Conservation (phyloP, 1,140 invertebrate species). For the Aleiodes sp. region DNA sequence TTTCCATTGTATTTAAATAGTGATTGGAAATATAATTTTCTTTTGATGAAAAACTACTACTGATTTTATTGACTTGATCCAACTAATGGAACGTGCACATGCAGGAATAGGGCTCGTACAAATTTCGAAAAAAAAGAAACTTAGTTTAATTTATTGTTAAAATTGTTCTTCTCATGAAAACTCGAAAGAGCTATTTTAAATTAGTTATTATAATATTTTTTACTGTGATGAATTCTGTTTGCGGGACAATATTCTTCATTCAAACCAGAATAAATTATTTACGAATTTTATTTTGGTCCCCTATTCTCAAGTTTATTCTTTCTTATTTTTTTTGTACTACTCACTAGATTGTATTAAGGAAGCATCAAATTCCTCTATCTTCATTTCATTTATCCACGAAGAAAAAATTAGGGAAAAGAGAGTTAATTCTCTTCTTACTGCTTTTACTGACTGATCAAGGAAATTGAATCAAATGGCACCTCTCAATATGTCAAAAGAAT, state of each 20-base stretch:
- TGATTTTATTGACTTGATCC: background rate
- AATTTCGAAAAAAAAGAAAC: background rate
- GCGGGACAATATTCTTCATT: conserved; percentile 11
- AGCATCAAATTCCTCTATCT: background rate
- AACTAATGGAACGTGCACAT: conserved; percentile 1
- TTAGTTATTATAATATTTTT: conserved; percentile 1
- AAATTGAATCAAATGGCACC: background rate
- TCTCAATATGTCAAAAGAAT: conserved; percentile 6
- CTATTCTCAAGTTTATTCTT: conserved; percentile 3
- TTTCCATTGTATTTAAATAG: background rate
- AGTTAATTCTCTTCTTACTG: background rate
- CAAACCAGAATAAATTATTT: background rate
- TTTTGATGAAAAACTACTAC: background rate
- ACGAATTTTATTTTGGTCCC: conserved; percentile 8
- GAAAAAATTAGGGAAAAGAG: background rate
- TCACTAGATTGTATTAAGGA: background rate
- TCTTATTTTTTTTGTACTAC: background rate
- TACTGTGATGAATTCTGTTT: conserved; percentile 6
- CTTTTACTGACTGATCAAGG: background rate
- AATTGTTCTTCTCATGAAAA: background rate
- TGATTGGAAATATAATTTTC: background rate
- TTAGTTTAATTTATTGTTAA: conserved; percentile 4
- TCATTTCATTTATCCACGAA: background rate
- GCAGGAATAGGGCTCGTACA: conserved; percentile 1
- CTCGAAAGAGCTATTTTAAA: background rate